Evolutionary conservation across 1,140 invertebrate species (phyloP), one percentile per base, ranked within the genome.

Genomic region (Radopholus similis): DNA sequence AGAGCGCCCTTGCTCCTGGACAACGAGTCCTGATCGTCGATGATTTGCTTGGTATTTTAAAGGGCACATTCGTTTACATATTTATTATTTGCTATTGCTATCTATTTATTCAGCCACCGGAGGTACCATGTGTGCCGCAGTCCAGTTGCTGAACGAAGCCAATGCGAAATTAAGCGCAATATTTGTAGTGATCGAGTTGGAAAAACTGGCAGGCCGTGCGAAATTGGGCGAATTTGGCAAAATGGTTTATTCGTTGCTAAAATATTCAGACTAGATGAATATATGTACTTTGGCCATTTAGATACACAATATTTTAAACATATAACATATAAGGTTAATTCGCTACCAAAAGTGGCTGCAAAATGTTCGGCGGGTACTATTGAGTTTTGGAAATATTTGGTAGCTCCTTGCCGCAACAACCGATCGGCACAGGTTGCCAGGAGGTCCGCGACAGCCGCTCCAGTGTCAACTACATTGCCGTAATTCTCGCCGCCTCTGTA

Each of bases 1-100:
- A 64, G 13, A 18, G 32, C n/a, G 63, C 55, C 0, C 9, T 64
- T 2, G 23, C n/a, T 11, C 26, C 6, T 4, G 63, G 58, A 30
- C 55, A 64, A 15, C 62, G 64, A 0, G 58, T 66, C 5, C 18
- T 66, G 40, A n/a, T 66, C 6, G 56, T 68, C 6, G 66, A 68
- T 26, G 66, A 68, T 37, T 35, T 68, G 9, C 30, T 68, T 4
- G 66, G 59, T 62, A 47, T 47, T 18, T 47, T 4, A 4, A 47
- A 23, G 0, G 32, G 32, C 4, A 57, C 3, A 15, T n/a, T 57
- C 55, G 2, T 18, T 1, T 15, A 23, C 57, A 28, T 23, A 28
- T 13, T 28, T 6, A 4, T 37, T 23, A 5, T 47, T 60, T 21
- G 30, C 15, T 15, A 30, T 44, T 59, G 13, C 5, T 42, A n/a